Base-by-base conservation (phyloP, 37 sponge, comb jelly and placozoan genomes). In the Petrosia ficiformis region DNA sequence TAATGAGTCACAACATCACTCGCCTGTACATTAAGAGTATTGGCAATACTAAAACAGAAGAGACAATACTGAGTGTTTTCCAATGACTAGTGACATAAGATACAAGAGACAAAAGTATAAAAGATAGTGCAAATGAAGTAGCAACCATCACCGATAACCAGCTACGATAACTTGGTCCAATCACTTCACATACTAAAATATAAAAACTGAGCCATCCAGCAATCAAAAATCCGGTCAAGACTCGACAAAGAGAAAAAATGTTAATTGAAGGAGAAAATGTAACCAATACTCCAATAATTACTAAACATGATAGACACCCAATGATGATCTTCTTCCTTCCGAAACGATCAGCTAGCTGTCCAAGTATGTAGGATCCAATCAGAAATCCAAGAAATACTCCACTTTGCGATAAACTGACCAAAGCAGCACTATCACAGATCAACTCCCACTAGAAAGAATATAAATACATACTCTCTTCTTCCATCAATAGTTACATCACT, bases 401-500 rank as follows among this genome's bases (percentile, higher is more conserved):
- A 43, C 77, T 76, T 67, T 87, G 87, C 0, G 87, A 77, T 1
- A 77, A 39, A 22, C 80, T 80, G 33, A 79, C 63, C 19, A 74
- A 39, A 39, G 68, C 39, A 4, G 86, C 74, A 43, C 54, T 24
- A 28, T 76, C 43, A 43, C 86, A 86, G 0, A 80, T 48, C 2
- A 87, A 60, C 28, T 87, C 67, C 87, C 87, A 87, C 87, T 87
- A 76, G 5, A 67, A 41, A 41, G n/a, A n/a, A n/a, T n/a, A n/a
- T n/a, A n/a, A n/a, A n/a, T n/a, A n/a, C n/a, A n/a, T n/a, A n/a
- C n/a, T n/a, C n/a, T n/a, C n/a, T n/a, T n/a, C n/a, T n/a, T n/a
- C n/a, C n/a, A n/a, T n/a, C n/a, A n/a, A n/a, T n/a, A n/a, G n/a
- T n/a, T n/a, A n/a, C n/a, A n/a, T 19, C 54, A 21, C 59, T 39